A percentile compares a stretch with the other conserved stretches of the same genome.
phyloP scores from a whole-genome alignment of 2,797 vertebrate species.

The Etheostoma nigrum region DNA sequence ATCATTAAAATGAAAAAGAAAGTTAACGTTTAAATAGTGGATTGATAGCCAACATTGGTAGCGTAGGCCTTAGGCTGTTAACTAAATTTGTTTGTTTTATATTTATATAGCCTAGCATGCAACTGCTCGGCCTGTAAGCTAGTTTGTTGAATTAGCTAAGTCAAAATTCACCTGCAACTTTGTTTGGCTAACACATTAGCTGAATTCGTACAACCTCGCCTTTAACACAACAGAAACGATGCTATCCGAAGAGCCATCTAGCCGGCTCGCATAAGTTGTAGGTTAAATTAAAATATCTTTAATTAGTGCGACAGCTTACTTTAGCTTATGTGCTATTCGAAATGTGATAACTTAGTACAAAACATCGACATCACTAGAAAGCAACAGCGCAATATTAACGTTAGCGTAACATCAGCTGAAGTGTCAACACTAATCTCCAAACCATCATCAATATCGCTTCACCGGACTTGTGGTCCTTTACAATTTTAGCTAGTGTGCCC shows the following conservation, averaged over 20 bases:
- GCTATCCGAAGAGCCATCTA: conserved; percentile 13
- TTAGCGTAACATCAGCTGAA: conserved; percentile 55
- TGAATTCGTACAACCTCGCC: conserved; percentile 25
- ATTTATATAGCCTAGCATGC: not conserved
- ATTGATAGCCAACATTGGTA: not conserved
- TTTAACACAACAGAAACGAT: conserved; percentile 25
- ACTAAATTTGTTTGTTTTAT: not conserved
- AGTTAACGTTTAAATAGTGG: conserved; percentile 1
- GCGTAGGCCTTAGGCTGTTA: not conserved
- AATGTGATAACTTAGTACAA: not conserved
- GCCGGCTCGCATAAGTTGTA: conserved; percentile 13
- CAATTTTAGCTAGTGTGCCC: not conserved
- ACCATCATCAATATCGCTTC: conserved; percentile 21
- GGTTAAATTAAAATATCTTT: conserved; percentile 1
- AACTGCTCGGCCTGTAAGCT: not conserved
- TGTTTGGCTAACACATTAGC: conserved; percentile 59
- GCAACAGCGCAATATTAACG: conserved; percentile 57
- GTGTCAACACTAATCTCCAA: conserved; percentile 52
- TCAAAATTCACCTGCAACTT: conserved; percentile 65
- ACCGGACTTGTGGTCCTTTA: not conserved
- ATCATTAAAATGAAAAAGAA: conserved; percentile 8
- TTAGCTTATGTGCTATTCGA: conserved; percentile 4
- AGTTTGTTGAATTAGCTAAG: conserved; percentile 23
- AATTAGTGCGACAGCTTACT: not conserved
- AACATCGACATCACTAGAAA: conserved; percentile 17